Base-by-base conservation (phyloP, 2,888 invertebrate species). In the Spodoptera picta region DNA sequence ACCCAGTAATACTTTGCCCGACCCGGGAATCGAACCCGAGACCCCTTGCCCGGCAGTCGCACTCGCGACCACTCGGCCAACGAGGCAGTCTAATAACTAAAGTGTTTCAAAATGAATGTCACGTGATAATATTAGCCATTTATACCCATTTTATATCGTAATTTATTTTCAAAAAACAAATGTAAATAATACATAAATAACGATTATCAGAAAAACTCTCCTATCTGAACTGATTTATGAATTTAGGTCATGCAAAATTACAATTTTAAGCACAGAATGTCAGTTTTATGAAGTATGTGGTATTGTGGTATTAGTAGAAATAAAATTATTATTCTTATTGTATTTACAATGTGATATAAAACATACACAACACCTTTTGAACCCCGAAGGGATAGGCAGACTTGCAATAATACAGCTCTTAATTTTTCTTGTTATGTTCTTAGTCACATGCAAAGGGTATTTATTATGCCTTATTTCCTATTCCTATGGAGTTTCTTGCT, bases 141-240 rank as follows among this genome's bases (percentile, higher is more conserved):
- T 47, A 41, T 6, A 36, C 45, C 49, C 60, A 76, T 64, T 66
- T 61, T 36, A 36, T 36, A 27, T 46, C 47, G 54, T 9, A 36
- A 36, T 36, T 69, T 61, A 65, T 57, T 69, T 67, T 55, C 52
- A 55, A 67, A 69, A 75, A 71, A 56, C 58, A 71, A 74, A 80
- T 60, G 61, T 68, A 65, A 68, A 74, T 78, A 75, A 53, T 58
- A 60, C 63, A 65, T 75, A 74, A 76, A 73, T 71, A 53, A 67
- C 52, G 65, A 77, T 73, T 77, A 77, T 77, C 79, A 76, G 68
- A 54, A 57, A 50, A 69, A 68, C 60, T 61, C 71, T 56, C 54
- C 62, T 71, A 70, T 72, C 75, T 77, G 54, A 75, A 67, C 68
- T 80, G 69, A 81, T 77, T 81, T 75, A 81, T 73, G 60, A 65